Evolutionary conservation across 2,888 invertebrate genomes (phyloP), one percentile per base, ranked within the genome.

Genomic region (Pyrgus malvae): DNA sequence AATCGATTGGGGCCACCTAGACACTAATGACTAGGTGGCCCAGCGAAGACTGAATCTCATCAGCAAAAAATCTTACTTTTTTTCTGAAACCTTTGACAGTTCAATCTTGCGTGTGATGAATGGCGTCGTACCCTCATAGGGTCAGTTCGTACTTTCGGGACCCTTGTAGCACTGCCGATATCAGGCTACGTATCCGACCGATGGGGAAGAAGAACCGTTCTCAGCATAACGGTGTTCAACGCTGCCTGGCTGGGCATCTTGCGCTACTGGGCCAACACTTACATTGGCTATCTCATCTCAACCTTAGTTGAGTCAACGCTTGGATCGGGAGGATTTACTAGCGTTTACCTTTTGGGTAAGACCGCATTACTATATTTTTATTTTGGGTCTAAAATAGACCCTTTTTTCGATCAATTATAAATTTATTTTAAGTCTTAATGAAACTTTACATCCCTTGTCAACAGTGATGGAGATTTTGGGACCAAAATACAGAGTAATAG

Each of bases 401-500:
- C n/a, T n/a, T n/a, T n/a, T n/a, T n/a, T n/a, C n/a, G n/a, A n/a
- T n/a, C n/a, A n/a, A n/a, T n/a, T n/a, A n/a, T n/a, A n/a, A n/a
- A n/a, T n/a, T n/a, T n/a, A n/a, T n/a, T n/a, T n/a, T n/a, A n/a
- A n/a, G n/a, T n/a, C n/a, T n/a, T n/a, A n/a, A n/a, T n/a, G n/a
- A n/a, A n/a, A n/a, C n/a, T n/a, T n/a, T n/a, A n/a, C n/a, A n/a
- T 25, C 6, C 31, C n/a, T 16, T 37, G 1, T 44, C 65, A 66
- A 3, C 75, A 94, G 95, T 93, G 35, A 91, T 95, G 74, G 96
- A 96, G 74, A 81, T 95, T 50, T 93, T 95, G 2, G 95, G 95
- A 0, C 94, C 94, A 0, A 91, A 92, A 41, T 92, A 92, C 38
- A 91, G 96, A 27, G 94, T 95, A 1, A 78, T 94, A 6, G 93